phyloP scores from a whole-genome alignment of 2,113 vertebrate genomes.

The Galbula dea region DNA sequence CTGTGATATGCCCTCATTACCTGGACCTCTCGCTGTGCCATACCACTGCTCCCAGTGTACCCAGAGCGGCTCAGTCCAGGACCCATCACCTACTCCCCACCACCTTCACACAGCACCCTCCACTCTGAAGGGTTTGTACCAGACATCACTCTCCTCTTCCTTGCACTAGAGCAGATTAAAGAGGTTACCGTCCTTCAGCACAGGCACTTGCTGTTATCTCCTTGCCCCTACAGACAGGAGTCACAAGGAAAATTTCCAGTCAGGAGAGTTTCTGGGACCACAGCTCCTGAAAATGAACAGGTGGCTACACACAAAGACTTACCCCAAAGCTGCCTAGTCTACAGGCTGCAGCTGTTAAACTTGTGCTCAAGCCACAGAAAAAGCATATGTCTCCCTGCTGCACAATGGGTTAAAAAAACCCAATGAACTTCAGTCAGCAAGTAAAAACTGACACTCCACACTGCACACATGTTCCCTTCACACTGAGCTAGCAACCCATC shows the following conservation, averaged over 20 bases:
- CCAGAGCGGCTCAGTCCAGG: fast-evolving
- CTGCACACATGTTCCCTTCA: background rate
- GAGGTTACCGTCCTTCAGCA: background rate
- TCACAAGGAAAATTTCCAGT: background rate
- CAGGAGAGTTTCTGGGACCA: background rate
- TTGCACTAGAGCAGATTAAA: too few species aligned
- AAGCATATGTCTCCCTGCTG: fast-evolving
- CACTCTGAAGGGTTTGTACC: fast-evolving
- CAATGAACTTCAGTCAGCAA: background rate
- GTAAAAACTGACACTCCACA: background rate
- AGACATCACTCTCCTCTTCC: background rate
- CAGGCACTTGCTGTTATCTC: background rate
- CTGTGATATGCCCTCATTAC: background rate
- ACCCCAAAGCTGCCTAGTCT: background rate
- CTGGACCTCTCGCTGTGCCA: fast-evolving
- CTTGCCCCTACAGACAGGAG: background rate
- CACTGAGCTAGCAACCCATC: background rate
- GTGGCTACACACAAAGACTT: background rate
- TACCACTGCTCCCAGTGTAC: background rate
- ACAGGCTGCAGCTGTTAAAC: background rate
- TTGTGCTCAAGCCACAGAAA: background rate
- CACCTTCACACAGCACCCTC: background rate
- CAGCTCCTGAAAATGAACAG: background rate
- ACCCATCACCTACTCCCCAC: background rate
- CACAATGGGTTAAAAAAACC: background rate